These are phyloP conservation scores for Circaetus cinerascens DNA, from an alignment of 2,113 vertebrate genomes.

Conservation along the genomic window DNA sequence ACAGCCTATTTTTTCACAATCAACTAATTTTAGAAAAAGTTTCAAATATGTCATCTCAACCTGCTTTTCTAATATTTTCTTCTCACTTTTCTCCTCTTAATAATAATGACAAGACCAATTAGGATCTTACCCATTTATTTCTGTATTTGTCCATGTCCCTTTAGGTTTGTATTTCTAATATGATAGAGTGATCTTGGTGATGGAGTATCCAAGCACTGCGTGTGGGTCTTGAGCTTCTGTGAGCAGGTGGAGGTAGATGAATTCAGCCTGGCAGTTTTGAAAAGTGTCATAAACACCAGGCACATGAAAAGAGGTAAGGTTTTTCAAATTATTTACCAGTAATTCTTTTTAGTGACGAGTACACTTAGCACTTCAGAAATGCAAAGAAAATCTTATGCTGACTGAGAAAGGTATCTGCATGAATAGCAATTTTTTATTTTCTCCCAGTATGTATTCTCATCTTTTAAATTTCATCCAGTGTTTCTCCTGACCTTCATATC, in stretches of 20 bases:
- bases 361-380: background rate
- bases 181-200: background rate
- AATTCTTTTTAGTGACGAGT: background rate
- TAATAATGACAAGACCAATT: background rate
- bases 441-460: background rate
- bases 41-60: background rate
- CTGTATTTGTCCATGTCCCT: background rate
- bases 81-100: background rate
- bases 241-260: background rate
- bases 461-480: background rate
- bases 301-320: background rate
- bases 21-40: background rate
- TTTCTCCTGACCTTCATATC: conserved; percentile 12
- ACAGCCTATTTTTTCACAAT: background rate
- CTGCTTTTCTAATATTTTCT: background rate
- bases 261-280: background rate
- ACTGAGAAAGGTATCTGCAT: background rate
- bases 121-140: background rate
- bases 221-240: background rate
- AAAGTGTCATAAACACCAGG: background rate
- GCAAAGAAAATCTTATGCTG: background rate
- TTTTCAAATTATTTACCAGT: background rate
- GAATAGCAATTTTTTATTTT: background rate
- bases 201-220: background rate
- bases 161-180: background rate